Base-by-base conservation (phyloP, 2,888 invertebrate genomes). In the Tryphoninae sp. region DNA sequence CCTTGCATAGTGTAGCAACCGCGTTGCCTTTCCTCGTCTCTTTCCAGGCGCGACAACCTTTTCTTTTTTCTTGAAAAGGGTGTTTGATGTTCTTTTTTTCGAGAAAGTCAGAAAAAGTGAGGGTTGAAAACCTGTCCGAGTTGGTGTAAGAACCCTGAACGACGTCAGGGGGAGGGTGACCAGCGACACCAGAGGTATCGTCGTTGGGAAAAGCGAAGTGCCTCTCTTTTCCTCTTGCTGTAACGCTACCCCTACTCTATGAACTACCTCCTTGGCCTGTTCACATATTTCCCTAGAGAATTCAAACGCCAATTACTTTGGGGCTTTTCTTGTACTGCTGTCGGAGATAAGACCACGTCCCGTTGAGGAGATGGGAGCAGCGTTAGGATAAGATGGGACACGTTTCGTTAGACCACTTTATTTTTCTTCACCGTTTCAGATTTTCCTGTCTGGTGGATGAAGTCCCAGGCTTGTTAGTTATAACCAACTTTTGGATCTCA, bases 71-170 rank as follows among this genome's bases (percentile, higher is more conserved):
- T 33, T 33, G 33, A 80, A 82, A 83, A 85, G 75, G 82, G 77
- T 85, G 84, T 84, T 84, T 84, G 85, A 84, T 85, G 86, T 87
- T 85, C 83, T 84, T 87, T 84, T 82, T 83, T 79, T 69, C 78
- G 45, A 9, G 45, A 45, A 45, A 45, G 45, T 2, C 11, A 45
- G 45, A 45, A 13, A 45, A 2, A 45, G 45, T 13, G 81, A 61
- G 80, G 75, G 80, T 82, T 82, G 80, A 81, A 69, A 65, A 75
- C 80, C 75, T 80, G 75, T 71, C 71, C 62, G 61, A 55, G 72
- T 77, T 58, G 61, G 53, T 72, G 67, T 65, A 74, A 74, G 67
- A 76, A 23, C 67, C 72, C 80, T 79, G 40, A 51, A 49, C 74
- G 55, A 75, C 53, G 16, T 16, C 55, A 40, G 33, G 45, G 53